Conservation (phyloP, 2,797 vertebrate species). For the Monodelphis domestica region DNA sequence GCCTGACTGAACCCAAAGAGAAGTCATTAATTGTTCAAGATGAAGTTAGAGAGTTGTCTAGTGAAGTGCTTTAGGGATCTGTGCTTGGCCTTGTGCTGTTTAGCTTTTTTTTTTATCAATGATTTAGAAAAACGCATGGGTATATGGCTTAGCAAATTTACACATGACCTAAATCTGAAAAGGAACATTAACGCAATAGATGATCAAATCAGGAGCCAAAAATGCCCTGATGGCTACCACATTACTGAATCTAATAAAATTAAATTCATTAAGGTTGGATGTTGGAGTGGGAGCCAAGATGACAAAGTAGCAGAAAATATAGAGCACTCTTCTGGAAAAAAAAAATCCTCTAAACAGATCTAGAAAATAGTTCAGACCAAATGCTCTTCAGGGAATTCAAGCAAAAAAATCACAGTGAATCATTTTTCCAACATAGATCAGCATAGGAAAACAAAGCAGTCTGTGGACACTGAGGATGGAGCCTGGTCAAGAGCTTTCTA, state of each 20-base stretch:
- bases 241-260: not conserved
- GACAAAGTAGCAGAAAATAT: not conserved
- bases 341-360: not conserved
- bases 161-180: not conserved
- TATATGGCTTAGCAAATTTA: not conserved
- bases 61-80: not conserved
- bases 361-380: not conserved
- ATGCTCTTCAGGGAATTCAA: not conserved
- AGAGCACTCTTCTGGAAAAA: not conserved
- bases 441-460: not conserved
- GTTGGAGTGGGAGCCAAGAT: not conserved
- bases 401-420: not conserved
- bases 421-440: not conserved
- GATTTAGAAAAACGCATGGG: not conserved
- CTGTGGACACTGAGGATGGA: not conserved
- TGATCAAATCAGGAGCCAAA: not conserved
- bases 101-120: not conserved
- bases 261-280: not conserved
- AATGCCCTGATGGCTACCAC: not conserved
- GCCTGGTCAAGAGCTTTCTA: not conserved
- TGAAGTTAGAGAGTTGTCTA: not conserved
- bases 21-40: not conserved
- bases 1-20: not conserved
- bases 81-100: not conserved
- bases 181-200: not conserved